A percentile compares a stretch with the other conserved stretches of the same genome.
These are phyloP conservation scores for Drymonia ruficornis DNA, from an alignment of 2,888 invertebrate species.

Conservation along the genomic window DNA sequence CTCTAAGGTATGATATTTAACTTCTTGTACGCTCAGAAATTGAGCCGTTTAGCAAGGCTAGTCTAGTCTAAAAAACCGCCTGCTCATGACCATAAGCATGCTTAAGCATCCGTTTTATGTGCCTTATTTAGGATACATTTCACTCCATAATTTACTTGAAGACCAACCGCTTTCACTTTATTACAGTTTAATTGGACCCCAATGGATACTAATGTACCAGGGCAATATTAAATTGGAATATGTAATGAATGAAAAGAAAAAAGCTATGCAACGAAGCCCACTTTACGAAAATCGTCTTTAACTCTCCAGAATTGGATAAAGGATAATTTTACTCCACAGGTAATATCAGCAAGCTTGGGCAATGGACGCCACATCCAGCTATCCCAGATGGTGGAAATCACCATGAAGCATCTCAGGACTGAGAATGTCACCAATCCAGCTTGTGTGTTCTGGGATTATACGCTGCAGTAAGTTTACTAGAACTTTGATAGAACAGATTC, in stretches of 20 bases:
- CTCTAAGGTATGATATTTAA: constrained; percentile 85
- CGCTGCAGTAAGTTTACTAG: constrained; percentile 87
- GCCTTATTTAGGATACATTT: no score
- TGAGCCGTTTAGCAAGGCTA: no score
- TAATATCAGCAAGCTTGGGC: constrained; percentile 95
- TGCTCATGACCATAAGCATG: no score
- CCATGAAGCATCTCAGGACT: constrained; percentile 92
- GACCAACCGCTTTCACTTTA: no score
- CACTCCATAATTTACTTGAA: no score
- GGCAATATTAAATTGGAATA: no score
- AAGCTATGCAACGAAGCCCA: background rate
- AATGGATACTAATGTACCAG: no score
- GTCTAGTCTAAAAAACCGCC: no score
- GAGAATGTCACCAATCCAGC: constrained; percentile 96
- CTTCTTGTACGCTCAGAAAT: background rate
- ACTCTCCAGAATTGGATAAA: background rate
- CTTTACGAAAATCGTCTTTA: no score
- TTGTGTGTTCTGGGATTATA: constrained; percentile 97
- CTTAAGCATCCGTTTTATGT: no score
- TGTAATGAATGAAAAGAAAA: no score
- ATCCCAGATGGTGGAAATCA: constrained; percentile 92
- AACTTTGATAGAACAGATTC: background rate
- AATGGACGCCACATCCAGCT: constrained; percentile 95
- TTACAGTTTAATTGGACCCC: no score
- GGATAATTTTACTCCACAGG: constrained; percentile 58